Evolutionary conservation across 2,113 vertebrate genomes (phyloP).

Genomic region (Gyps fulvus): DNA sequence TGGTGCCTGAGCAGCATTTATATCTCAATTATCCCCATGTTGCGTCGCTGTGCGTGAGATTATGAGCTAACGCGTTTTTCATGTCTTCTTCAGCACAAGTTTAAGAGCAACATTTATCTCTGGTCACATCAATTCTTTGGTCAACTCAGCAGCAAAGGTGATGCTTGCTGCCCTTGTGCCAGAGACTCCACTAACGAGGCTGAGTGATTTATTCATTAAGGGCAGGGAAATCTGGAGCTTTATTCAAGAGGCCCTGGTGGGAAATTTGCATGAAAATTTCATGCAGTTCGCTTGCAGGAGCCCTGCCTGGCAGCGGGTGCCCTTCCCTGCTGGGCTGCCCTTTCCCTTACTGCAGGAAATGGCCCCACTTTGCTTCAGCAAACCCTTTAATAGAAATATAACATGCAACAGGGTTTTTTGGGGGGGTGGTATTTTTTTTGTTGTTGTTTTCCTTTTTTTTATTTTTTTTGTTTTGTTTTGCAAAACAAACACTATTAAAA

Average conservation of each 20-base stretch:
- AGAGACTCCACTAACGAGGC: neutral
- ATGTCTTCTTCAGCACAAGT: neutral
- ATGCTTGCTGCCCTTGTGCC: neutral
- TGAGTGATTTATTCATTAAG: slow-evolving; percentile 52
- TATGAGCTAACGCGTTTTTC: neutral
- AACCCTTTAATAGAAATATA: neutral
- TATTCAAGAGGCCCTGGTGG: neutral
- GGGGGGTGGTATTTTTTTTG: too few relatives aligned
- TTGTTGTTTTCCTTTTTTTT: too few relatives aligned
- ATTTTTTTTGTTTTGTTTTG: neutral
- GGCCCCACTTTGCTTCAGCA: neutral
- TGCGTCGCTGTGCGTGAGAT: neutral
- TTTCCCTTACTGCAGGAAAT: neutral
- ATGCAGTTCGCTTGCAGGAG: neutral
- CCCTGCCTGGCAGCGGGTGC: neutral
- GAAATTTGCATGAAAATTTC: slow-evolving; percentile 53
- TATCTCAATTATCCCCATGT: neutral
- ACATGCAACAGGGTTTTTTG: rapidly evolving
- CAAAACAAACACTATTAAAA: neutral
- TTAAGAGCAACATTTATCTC: slow-evolving; percentile 12
- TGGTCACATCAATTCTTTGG: neutral
- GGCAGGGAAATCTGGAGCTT: neutral
- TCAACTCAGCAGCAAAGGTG: neutral
- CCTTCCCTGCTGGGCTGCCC: neutral
- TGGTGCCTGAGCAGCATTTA: slow-evolving; percentile 15